Base-by-base conservation (phyloP, 37 sponge, comb jelly and placozoan species). In the Haliclona indistincta region DNA sequence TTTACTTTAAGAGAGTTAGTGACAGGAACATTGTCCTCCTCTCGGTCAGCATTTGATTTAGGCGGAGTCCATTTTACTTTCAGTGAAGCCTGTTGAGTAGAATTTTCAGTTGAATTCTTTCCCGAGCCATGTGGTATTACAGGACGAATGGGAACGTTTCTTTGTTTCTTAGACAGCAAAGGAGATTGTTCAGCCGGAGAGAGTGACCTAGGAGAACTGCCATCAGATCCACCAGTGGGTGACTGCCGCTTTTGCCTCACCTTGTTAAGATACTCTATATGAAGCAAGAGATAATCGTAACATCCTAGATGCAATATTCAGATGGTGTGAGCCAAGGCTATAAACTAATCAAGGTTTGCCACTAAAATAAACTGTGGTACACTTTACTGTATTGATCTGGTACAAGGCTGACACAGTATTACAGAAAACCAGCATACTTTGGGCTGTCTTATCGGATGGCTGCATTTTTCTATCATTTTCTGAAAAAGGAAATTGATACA, bases 361-460 rank as follows among this genome's bases (percentile, higher is more conserved):
- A 6, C 11, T 33, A 7, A 19, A 36, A 17, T 36, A 34, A 15
- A 33, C 17, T 35, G 30, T 17, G 15, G 17, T 8, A 65, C 5
- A 35, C 5, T 28, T 36, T 15, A 15, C 17, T 38, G 67, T 35
- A 65, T 36, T 15, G 28, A 65, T 35, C 15, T 38, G 67, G 49
- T n/a, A n/a, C n/a, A n/a, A n/a, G n/a, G n/a, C n/a, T n/a, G 23
- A 23, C 25, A 60, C 11, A 60, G 23, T 60, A 60, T 34, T 8
- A 66, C 13, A 38, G 42, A 36, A 66, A 7, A 38, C 20, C 34
- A 3, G 65, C 78, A 66, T 25, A 77, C 78, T 77, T 30, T 49
- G 54, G 34, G 78, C 78, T 66, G 78, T 77, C 33, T n/a, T 77
- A 41, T 77, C 47, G 28, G 68, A 47, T 6, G 78, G 68, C 2